A percentile compares a stretch with the other conserved stretches of the same genome.
phyloP scores from a whole-genome alignment of 2,797 vertebrate genomes.

The Takifugu rubripes region DNA sequence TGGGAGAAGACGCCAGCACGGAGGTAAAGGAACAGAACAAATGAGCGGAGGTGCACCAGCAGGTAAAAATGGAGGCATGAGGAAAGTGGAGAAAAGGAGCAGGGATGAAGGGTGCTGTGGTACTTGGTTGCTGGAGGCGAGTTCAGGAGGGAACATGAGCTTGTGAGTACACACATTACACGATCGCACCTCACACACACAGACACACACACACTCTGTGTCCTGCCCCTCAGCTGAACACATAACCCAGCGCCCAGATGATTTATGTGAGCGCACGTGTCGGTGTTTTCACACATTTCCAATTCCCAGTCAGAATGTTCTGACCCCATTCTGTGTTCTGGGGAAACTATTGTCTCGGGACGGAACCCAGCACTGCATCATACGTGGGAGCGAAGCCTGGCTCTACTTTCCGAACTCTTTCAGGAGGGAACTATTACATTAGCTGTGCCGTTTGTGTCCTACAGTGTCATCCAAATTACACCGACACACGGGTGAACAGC shows the following conservation, averaged over 20 bases:
- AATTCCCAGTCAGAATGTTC: conserved; percentile 29
- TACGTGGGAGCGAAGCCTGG: too few relatives aligned
- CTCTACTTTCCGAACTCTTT: conserved; percentile 11
- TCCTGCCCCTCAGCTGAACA: conserved; percentile 58
- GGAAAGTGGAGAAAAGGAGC: conserved; percentile 20
- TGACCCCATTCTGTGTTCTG: conserved; percentile 47
- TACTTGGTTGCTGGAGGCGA: conserved; percentile 44
- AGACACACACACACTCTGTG: conserved; percentile 9
- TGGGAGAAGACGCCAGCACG: neutral
- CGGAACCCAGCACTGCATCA: too few relatives aligned
- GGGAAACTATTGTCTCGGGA: conserved; percentile 4
- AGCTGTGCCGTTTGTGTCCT: conserved; percentile 12
- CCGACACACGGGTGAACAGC: conserved; percentile 43
- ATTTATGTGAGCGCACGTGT: conserved; percentile 62
- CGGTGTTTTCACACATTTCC: conserved; percentile 58
- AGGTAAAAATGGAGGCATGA: conserved; percentile 20
- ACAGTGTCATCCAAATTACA: conserved; percentile 47
- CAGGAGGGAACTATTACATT: conserved; percentile 28
- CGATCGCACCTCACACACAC: conserved; percentile 21
- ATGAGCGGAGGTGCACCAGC: neutral
- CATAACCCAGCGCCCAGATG: conserved; percentile 50
- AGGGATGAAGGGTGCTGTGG: conserved; percentile 24
- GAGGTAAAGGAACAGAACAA: neutral
- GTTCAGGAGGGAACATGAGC: conserved; percentile 42
- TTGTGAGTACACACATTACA: conserved; percentile 42